phyloP scores from a whole-genome alignment of 2,113 vertebrate genomes.

The Muntiacus muntjak region DNA sequence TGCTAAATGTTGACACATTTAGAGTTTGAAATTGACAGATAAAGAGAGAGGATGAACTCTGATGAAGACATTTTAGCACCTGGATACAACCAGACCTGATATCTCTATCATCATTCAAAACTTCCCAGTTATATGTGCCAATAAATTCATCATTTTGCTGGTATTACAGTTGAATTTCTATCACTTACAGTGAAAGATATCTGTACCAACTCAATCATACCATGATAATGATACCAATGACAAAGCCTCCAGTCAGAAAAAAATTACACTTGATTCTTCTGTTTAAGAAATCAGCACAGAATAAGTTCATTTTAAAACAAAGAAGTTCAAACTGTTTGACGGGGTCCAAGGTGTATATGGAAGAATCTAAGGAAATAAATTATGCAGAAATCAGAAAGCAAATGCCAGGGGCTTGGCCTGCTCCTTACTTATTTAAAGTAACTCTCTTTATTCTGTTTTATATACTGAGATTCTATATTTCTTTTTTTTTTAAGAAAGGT shows the following conservation, averaged over 20 bases:
- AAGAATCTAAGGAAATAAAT: not conserved
- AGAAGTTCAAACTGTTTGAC: not conserved
- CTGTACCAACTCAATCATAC: not conserved
- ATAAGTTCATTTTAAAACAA: not conserved
- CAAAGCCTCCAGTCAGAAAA: not conserved
- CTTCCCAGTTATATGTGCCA: not conserved
- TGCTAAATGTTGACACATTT: not conserved
- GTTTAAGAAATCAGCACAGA: not conserved
- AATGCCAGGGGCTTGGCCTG: not conserved
- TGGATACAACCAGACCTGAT: not conserved
- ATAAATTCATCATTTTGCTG: not conserved
- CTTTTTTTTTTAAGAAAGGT: not conserved
- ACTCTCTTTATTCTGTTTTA: not conserved
- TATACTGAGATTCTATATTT: not conserved
- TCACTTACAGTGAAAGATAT: not conserved
- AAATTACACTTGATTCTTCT: not conserved
- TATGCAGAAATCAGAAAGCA: not conserved
- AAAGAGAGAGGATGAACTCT: not conserved
- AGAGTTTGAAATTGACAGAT: not conserved
- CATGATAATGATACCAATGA: not conserved
- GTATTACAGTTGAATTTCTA: not conserved
- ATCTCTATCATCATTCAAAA: not conserved
- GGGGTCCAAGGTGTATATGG: not conserved
- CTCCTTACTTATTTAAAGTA: not conserved
- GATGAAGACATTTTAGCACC: not conserved